Percentiles rank a stretch among this genome's conserved stretches.
phyloP scores from a whole-genome alignment of 2,113 vertebrate species.

The Hemibagrus wyckioides region DNA sequence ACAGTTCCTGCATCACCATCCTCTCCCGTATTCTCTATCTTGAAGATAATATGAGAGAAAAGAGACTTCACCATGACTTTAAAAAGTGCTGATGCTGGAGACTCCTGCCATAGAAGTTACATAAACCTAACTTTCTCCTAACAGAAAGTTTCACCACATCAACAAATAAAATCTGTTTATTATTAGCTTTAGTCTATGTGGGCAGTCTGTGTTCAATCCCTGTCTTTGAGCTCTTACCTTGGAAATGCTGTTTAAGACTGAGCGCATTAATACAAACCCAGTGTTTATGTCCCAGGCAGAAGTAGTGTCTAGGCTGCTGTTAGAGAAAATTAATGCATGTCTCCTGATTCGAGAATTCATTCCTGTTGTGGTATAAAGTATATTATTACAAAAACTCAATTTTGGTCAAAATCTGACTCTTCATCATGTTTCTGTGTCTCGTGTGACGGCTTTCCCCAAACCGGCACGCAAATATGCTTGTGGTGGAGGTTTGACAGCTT shows the following conservation, averaged over 20 bases:
- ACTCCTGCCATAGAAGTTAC: neutral
- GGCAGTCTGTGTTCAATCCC: neutral
- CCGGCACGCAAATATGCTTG: neutral
- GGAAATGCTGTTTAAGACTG: neutral
- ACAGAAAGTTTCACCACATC: neutral
- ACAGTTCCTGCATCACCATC: neutral
- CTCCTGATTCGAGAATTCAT: neutral
- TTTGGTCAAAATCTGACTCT: neutral
- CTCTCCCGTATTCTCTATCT: neutral
- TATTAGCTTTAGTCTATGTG: neutral
- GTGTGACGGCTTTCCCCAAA: neutral
- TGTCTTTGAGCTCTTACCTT: neutral
- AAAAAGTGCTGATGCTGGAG: neutral
- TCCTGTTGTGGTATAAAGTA: neutral
- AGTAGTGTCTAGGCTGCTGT: neutral
- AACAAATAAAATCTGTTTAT: neutral
- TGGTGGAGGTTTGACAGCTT: constrained; percentile 11
- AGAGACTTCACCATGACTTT: neutral
- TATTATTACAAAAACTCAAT: neutral
- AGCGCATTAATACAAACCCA: neutral
- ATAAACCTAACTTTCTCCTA: neutral
- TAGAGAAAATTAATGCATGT: neutral
- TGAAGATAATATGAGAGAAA: neutral
- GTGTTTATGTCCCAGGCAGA: neutral
- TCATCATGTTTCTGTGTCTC: neutral